Evolutionary conservation across 2,797 vertebrate species (phyloP), one percentile per base, ranked within the genome.

Genomic region (Pseudocheirus occidentalis): DNA sequence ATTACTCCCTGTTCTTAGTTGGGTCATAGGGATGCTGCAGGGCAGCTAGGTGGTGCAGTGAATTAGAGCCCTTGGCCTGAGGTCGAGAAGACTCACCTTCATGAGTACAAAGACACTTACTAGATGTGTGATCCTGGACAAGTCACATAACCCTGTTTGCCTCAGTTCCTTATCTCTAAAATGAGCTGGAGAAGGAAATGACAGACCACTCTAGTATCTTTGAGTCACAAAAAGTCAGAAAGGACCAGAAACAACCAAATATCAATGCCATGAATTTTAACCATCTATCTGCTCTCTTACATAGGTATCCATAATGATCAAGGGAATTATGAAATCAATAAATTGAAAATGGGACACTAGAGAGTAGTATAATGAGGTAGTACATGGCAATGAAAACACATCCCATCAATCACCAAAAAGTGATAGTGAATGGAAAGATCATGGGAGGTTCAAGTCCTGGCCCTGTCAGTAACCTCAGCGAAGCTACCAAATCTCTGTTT

Each of bases 251-350:
- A 81, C n/a, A 81, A 81, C 66, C 40, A n/a, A 73, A 46, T 1
- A 24, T 18, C 18, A 46, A 73, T 18, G 40, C n/a, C n/a, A 73
- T 3, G 18, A n/a, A 40, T 73, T 73, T 73, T 73, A 73, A 73
- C n/a, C 66, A 53, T 62, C 34, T 18, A 54, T 57, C 93, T 93
- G 91, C 62, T 94, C 91, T 93, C 91, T 53, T 40, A 54, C 31
- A 28, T 31, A 92, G 40, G 34, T 90, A 94, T 93, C 52, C 27
- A 92, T 93, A 91, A 91, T 95, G 95, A 96, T 95, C 89, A 95
- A 91, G 91, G 66, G 57, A 93, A 55, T 14, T 81, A 12, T 93
- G 92, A 95, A 28, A 5, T 94, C 92, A 95, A 90, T 93, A 92
- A 93, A 91, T 27, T 55, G 29, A 90, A 94, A 95, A 40, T 91